phyloP scores from a whole-genome alignment of 1,140 invertebrate species.

The Apolygus lucorum region DNA sequence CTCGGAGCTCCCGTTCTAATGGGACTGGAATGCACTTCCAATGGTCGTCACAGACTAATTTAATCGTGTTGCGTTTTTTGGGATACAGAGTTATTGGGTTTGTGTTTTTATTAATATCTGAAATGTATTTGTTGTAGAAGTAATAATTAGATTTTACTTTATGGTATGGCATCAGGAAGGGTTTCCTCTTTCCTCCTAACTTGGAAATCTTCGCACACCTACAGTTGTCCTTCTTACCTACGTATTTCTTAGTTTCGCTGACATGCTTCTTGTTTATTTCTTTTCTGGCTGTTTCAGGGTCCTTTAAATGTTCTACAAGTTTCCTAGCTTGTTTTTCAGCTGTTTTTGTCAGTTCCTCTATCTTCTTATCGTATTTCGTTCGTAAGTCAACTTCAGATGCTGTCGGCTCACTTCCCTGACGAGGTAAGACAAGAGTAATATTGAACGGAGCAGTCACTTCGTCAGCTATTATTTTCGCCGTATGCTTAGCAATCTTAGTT shows the following conservation, averaged over 20 bases:
- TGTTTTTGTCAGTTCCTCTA: neutral
- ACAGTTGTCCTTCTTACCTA: neutral
- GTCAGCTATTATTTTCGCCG: neutral
- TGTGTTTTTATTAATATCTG: neutral
- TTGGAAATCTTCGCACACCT: neutral
- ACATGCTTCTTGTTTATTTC: neutral
- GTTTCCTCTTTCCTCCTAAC: neutral
- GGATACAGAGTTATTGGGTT: neutral
- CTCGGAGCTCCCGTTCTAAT: neutral
- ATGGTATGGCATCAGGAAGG: neutral
- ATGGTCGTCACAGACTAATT: neutral
- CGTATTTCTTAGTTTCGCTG: neutral
- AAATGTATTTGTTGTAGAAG: neutral
- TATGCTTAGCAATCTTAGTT: neutral
- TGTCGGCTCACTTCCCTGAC: neutral
- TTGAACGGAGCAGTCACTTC: too few species aligned
- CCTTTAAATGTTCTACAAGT: neutral
- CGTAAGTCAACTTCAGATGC: neutral
- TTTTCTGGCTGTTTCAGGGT: neutral
- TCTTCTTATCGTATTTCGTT: neutral
- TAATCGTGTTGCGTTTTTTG: neutral
- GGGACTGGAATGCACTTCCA: neutral
- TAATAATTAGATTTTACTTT: neutral
- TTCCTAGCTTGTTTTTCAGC: neutral
- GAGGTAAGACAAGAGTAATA: too few species aligned